These are phyloP conservation scores for Oscheius sp. DNA, from an alignment of 1,140 invertebrate species.

Conservation along the genomic window DNA sequence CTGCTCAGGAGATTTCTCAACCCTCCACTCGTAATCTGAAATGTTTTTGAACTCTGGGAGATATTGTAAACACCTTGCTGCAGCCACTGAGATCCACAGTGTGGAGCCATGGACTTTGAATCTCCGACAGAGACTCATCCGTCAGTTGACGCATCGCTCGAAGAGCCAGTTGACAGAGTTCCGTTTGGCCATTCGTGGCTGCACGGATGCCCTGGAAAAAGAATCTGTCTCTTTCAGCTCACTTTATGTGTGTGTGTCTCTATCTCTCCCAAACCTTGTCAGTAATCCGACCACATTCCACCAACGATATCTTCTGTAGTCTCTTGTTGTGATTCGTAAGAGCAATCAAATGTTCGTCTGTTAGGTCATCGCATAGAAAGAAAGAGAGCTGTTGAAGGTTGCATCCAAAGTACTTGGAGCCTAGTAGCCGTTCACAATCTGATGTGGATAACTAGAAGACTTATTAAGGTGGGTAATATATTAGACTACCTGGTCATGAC, in stretches of 20 bases:
- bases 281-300: constrained; percentile 54
- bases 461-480: constrained; percentile 3
- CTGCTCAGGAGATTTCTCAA: constrained; percentile 51
- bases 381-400: constrained; percentile 48
- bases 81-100: constrained; percentile 58
- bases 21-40: constrained; percentile 52
- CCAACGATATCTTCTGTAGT: constrained; percentile 48
- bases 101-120: constrained; percentile 44
- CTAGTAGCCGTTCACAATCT: constrained; percentile 35
- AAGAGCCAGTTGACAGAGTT: constrained; percentile 45
- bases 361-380: constrained; percentile 56
- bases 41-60: background rate
- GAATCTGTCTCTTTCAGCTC: background rate
- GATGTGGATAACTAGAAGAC: constrained; percentile 44
- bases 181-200: constrained; percentile 42
- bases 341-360: constrained; percentile 44
- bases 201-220: constrained; percentile 47
- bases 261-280: constrained; percentile 39
- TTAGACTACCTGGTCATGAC: constrained; percentile 53
- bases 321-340: constrained; percentile 40
- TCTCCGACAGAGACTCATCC: constrained; percentile 40
- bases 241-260: background rate
- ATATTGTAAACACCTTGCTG: constrained; percentile 36
- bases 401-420: constrained; percentile 33
- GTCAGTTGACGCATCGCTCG: constrained; percentile 46